Evolutionary conservation across 2,113 vertebrate species (phyloP).

Genomic region (Illadopsis cleaveri): DNA sequence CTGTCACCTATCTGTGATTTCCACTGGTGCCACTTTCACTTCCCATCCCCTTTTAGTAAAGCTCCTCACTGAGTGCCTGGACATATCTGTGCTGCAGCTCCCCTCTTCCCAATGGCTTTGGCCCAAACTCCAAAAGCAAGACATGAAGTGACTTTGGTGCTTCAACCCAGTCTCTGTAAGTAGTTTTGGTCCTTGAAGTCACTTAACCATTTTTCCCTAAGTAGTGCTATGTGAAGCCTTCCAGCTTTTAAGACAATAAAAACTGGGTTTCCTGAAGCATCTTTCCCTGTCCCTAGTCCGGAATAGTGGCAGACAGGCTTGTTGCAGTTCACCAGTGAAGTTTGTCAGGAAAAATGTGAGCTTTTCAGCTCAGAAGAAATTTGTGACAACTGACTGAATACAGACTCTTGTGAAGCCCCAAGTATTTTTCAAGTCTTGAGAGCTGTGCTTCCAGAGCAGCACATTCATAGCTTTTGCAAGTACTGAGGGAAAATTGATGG

Average conservation of each 20-base stretch:
- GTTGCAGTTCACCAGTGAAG: background rate
- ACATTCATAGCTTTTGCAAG: background rate
- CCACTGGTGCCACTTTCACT: background rate
- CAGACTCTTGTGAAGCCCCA: background rate
- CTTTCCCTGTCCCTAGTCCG: background rate
- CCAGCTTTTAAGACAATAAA: background rate
- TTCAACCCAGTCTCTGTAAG: background rate
- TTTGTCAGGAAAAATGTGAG: background rate
- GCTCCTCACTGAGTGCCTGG: accelerated
- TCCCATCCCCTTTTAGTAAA: background rate
- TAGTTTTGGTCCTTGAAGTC: background rate
- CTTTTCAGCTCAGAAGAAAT: background rate
- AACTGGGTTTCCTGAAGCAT: background rate
- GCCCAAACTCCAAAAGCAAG: background rate
- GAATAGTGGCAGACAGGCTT: background rate
- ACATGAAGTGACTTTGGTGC: background rate
- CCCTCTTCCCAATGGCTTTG: background rate
- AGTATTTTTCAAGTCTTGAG: background rate
- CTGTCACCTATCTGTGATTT: background rate
- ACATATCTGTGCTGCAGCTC: background rate
- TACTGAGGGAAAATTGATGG: background rate
- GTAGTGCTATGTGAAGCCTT: background rate
- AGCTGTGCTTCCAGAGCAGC: background rate
- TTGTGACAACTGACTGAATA: background rate
- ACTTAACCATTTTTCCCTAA: background rate